Base-by-base conservation (phyloP, 92 coral and sea anemone genomes). In the Bergia puertoricense region DNA sequence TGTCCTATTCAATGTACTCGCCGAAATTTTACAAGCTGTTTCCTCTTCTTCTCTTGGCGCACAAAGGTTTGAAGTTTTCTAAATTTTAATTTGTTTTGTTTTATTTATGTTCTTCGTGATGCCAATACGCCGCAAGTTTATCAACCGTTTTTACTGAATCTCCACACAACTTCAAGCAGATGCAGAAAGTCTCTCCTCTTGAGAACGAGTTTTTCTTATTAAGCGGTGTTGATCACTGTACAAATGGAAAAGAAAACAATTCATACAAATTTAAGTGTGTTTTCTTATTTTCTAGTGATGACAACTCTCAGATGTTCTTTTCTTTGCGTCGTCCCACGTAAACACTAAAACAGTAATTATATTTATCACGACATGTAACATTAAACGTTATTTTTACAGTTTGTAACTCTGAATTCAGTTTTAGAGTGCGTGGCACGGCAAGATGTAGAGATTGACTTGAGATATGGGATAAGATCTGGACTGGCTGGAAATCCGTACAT, bases 401-500 rank as follows among this genome's bases (percentile, higher is more conserved):
- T 38, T 16, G 30, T 54, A 40, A 9, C 72, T 20, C 56, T 89
- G 81, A 37, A 76, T 92, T 92, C 89, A 94, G 95, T 88, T 40
- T 79, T 88, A 39, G 91, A 86, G 88, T 85, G 96, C 89, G 75
- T 84, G 2, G 91, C 85, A 77, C 85, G 91, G 22, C 71, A 43
- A n/a, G 95, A 90, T 57, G 80, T 95, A 90, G 98, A 90, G 11
- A 22, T 95, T 72, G 98, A 95, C 65, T 86, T 95, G 39, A 71
- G 81, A 43, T 57, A 74, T 50, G 98, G 98, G 39, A 88, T 44
- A 8, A 87, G 91, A n/a, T 81, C 74, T 18, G 94, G 94, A 2
- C 54, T 84, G 36, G 11, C 16, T 13, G 74, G 88, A 3, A 69
- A 89, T 23, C 94, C 94, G 1, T 76, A 89, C 73, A 86, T 92